Evolutionary conservation across 2,113 vertebrate genomes (phyloP).

Genomic region (Motacilla alba): DNA sequence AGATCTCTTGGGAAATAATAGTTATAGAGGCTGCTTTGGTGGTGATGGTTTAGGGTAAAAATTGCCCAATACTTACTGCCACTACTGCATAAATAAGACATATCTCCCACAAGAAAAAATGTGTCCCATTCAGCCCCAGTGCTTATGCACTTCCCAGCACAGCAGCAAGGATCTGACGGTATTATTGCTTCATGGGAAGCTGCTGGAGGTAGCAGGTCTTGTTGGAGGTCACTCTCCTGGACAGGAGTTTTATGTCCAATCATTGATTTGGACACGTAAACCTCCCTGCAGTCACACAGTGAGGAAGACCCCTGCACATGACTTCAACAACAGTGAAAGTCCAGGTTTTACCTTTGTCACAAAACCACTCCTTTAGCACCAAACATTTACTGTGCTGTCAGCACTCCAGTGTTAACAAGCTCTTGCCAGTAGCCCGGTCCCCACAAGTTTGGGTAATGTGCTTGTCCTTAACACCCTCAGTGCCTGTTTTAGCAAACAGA

Average conservation of each 20-base stretch:
- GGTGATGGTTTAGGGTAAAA: not conserved
- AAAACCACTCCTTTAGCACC: not conserved
- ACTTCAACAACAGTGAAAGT: not conserved
- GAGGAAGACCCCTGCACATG: not conserved
- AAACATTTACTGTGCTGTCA: not conserved
- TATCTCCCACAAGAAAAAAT: not conserved
- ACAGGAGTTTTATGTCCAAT: not conserved
- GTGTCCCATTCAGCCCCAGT: not conserved
- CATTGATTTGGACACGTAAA: not conserved
- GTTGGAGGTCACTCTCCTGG: not conserved
- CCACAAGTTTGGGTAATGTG: not conserved
- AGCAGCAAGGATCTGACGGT: not conserved
- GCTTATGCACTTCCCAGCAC: not conserved
- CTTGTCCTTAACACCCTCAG: not conserved
- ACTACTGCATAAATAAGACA: not conserved
- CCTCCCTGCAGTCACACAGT: not conserved
- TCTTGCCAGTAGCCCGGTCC: not conserved
- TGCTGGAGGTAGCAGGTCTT: not conserved
- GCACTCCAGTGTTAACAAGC: not conserved
- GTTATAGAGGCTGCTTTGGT: not conserved
- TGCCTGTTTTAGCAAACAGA: not conserved
- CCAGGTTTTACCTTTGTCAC: not conserved
- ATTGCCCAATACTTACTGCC: not conserved
- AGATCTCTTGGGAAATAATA: not conserved
- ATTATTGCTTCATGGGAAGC: not conserved